A percentile compares a stretch with the other conserved stretches of the same genome.
Conservation (phyloP, 2,113 vertebrate species). For the Porphyrio hochstetteri region DNA sequence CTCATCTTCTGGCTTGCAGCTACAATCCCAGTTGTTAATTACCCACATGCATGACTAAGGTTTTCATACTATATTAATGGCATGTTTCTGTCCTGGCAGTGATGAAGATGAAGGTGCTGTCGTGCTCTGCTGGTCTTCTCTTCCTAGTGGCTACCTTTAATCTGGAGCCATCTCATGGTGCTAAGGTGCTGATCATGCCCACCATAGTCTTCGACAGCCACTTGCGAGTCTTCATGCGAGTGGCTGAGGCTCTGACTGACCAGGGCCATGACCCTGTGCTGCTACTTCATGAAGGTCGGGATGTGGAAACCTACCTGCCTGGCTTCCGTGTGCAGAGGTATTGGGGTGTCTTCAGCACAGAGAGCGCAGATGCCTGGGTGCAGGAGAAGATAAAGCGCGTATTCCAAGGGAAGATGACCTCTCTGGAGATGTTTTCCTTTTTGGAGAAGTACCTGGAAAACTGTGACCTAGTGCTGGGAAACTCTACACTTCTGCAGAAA, state of each 20-base stretch:
- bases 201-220: conserved; percentile 73
- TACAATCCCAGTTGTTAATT: not conserved
- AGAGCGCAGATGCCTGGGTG: conserved; percentile 53
- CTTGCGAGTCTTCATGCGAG: conserved; percentile 58
- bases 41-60: not conserved
- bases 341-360: conserved; percentile 61
- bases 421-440: conserved; percentile 66
- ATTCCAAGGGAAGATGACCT: conserved; percentile 69
- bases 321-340: conserved; percentile 50
- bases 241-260: conserved; percentile 61
- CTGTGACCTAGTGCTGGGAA: conserved; percentile 66
- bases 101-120: conserved; percentile 30
- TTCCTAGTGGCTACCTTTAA: not conserved
- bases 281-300: conserved; percentile 51
- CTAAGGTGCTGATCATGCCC: conserved; percentile 68
- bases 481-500: conserved; percentile 47
- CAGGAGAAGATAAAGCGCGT: conserved; percentile 69
- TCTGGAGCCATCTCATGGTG: conserved; percentile 4
- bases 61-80: not conserved
- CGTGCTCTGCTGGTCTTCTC: not conserved
- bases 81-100: conserved; percentile 8
- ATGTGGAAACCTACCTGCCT: not conserved
- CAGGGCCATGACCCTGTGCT: conserved; percentile 54
- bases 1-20: not conserved
- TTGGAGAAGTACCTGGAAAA: conserved; percentile 70